Evolutionary conservation across 2,113 vertebrate species (phyloP), one percentile per base, ranked within the genome.

Genomic region (Siniperca chuatsi): DNA sequence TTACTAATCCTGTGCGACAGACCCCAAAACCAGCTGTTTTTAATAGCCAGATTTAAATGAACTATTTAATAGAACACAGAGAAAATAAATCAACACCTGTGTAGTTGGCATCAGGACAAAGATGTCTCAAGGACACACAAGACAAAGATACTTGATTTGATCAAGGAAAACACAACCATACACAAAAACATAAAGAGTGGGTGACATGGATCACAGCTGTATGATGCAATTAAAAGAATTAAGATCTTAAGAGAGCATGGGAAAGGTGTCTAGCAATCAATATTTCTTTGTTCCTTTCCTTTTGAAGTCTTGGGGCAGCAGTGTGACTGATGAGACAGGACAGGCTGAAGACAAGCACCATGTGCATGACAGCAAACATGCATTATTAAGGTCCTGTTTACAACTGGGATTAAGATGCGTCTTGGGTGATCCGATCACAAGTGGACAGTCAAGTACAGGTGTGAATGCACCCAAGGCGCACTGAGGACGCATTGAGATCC

Each of bases 331-430:
- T 84, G 84, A 88, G 48, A 52, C 35, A 58, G 61, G 86, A 91
- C 80, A 78, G 71, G 81, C 68, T 89, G 88, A 94, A 89, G 87
- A 87, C 64, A 87, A 89, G 76, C 87, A 93, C 86, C 89, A 37
- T 93, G 89, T 82, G 75, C 75, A 83, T 81, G 33, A 86, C 86
- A 92, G 87, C 66, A 72, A 87, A 86, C 61, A 72, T 77, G 64
- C 85, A 89, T n/a, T n/a, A 6, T 37, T 37, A 37, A 37, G 40
- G 7, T 6, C 40, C 40, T 42, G 40, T 42, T 42, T 42, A 42
- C 40, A 42, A 6, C 40, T 42, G 40, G 40, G 1, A 42, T 42
- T 8, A 42, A 8, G 1, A 42, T 42, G 6, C 6, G 40, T 42
- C 40, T 8, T 42, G 40, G 40, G 52, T 85, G 54, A 73, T n/a